Conservation (phyloP, 2,113 vertebrate species). For the Struthio camelus region DNA sequence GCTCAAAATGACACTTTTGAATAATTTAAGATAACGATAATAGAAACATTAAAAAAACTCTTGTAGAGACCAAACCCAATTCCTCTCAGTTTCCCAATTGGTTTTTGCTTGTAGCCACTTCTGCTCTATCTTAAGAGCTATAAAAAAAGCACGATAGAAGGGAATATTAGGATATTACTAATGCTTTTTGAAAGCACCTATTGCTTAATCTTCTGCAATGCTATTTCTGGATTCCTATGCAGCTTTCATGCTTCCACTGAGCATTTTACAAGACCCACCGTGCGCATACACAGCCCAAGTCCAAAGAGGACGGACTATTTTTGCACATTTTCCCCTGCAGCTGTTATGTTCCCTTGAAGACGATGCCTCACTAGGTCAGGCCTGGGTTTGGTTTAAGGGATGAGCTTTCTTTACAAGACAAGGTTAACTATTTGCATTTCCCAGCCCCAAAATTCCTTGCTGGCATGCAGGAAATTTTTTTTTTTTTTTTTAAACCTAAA, state of each 20-base stretch:
- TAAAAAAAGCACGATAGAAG: not conserved
- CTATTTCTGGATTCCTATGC: slow-evolving; percentile 42
- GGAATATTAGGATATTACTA: slow-evolving; percentile 35
- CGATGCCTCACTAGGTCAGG: not conserved
- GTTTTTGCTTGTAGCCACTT: slow-evolving; percentile 51
- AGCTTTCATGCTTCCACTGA: not conserved
- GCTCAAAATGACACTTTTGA: slow-evolving; percentile 61
- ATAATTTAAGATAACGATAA: slow-evolving; percentile 67
- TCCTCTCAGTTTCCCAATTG: slow-evolving; percentile 56
- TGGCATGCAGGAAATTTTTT: not conserved
- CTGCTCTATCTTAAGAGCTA: slow-evolving; percentile 47
- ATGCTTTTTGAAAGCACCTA: slow-evolving; percentile 25
- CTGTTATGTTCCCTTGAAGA: not conserved
- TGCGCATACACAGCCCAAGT: accelerated
- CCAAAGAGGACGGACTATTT: not conserved
- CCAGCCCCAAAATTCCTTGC: not conserved
- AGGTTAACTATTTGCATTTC: slow-evolving; percentile 14
- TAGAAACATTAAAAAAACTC: slow-evolving; percentile 52
- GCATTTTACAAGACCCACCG: not conserved
- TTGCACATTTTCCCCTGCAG: not conserved
- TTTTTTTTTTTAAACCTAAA: not conserved
- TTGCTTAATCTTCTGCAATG: not conserved
- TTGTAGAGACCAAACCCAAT: not conserved
- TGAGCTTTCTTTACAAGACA: slow-evolving; percentile 28
- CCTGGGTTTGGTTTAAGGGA: not conserved